Evolutionary conservation across 2,113 vertebrate species (phyloP).

Genomic region (Delphinapterus leucas): DNA sequence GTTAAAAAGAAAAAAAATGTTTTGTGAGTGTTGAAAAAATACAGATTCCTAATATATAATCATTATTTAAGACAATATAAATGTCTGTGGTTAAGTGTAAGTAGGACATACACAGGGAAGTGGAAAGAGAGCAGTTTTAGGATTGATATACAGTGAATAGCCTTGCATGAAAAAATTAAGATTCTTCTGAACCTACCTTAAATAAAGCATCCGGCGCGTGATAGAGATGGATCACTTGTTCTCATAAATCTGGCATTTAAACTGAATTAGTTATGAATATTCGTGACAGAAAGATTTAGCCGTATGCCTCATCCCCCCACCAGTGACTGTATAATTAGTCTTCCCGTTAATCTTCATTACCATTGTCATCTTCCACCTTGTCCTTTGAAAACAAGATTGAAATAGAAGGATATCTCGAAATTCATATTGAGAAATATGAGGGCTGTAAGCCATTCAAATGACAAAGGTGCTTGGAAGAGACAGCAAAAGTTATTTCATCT

Average conservation of each 20-base stretch:
- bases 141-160: not conserved
- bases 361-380: conserved; percentile 62
- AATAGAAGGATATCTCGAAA: conserved; percentile 56
- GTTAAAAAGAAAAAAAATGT: not conserved
- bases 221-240: conserved; percentile 58
- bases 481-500: conserved; percentile 72
- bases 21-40: not conserved
- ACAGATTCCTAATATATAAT: not conserved
- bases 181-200: conserved; percentile 59
- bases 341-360: conserved; percentile 76
- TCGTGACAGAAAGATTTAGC: conserved; percentile 72
- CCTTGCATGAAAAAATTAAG: conserved; percentile 52
- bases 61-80: not conserved
- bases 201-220: conserved; percentile 41
- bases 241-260: conserved; percentile 72
- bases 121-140: not conserved
- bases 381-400: conserved; percentile 69
- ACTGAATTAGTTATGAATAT: conserved; percentile 63
- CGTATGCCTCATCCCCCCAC: conserved; percentile 50
- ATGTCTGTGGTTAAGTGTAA: not conserved
- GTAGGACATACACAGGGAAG: not conserved
- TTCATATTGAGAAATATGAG: conserved; percentile 64
- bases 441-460: conserved; percentile 60
- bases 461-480: conserved; percentile 63
- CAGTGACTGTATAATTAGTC: conserved; percentile 76